Conservation (phyloP, 2,797 vertebrate genomes). For the Hoplostethus atlanticus region DNA sequence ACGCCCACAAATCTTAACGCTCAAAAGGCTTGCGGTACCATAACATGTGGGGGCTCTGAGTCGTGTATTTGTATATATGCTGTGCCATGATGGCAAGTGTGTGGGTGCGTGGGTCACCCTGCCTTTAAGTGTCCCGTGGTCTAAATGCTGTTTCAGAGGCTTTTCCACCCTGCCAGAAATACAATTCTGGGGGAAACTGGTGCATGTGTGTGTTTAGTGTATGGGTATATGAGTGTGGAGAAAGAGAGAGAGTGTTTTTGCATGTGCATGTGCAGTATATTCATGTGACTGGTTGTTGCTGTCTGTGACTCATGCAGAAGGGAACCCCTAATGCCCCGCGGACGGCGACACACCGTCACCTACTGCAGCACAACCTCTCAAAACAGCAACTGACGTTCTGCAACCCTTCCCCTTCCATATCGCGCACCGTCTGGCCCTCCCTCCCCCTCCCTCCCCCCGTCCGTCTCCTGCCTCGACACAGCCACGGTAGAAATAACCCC, state of each 20-base stretch:
- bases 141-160: constrained; percentile 37
- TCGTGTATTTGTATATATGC: constrained; percentile 12
- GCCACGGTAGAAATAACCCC: constrained; percentile 13
- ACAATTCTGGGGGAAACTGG: constrained; percentile 1
- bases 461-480: constrained; percentile 4
- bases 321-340: constrained; percentile 78
- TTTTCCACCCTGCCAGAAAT: background rate
- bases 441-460: too few species aligned
- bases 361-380: constrained; percentile 34
- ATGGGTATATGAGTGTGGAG: background rate
- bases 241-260: constrained; percentile 10
- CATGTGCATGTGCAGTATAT: constrained; percentile 31
- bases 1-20: constrained; percentile 34
- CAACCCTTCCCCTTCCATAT: constrained; percentile 4
- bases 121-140: constrained; percentile 34
- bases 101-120: constrained; percentile 33
- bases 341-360: constrained; percentile 45
- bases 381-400: constrained; percentile 29
- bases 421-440: constrained; percentile 1
- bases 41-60: constrained; percentile 29
- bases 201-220: constrained; percentile 1
- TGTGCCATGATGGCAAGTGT: constrained; percentile 1
- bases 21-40: constrained; percentile 33
- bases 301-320: constrained; percentile 83
- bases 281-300: constrained; percentile 54